Base-by-base conservation (phyloP, 1,140 invertebrate genomes). In the Drosophila parabipectinata region DNA sequence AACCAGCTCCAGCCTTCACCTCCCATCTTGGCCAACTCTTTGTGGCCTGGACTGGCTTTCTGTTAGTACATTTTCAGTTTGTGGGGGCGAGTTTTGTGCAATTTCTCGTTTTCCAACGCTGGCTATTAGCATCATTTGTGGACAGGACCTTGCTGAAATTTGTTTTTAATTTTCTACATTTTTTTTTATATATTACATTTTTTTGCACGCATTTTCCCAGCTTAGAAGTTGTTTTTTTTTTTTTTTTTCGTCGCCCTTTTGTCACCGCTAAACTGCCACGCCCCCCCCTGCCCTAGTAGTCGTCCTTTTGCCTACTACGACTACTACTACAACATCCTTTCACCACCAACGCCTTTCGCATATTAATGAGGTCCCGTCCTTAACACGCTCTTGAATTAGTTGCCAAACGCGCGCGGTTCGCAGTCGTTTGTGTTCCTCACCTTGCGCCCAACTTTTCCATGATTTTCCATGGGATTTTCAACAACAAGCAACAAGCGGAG, bases 351-450 rank as follows among this genome's bases (percentile, higher is more conserved):
- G 51, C 48, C 54, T 53, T 15, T 30, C 53, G 77, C 80, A 79
- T 79, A 84, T 85, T 85, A 84, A 84, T 84, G 80, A 84, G 80
- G 61, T 44, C 32, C 77, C 75, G 80, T 79, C 75, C 74, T 83
- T 84, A 84, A 84, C 80, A 84, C 80, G 80, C 80, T 83, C 78
- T 85, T 84, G 80, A 84, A 84, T 84, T 83, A 83, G 80, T 83
- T 82, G 74, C 56, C 74, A 82, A 60, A 47, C 71, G 71, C 51
- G 71, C 51, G 62, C 51, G 62, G 67, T 37, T 69, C 30, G 39
- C 50, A 21, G 34, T 47, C 61, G 66, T 58, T 52, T 69, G 69
- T 77, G 52, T 57, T 75, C n/a, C 18, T 72, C 66, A 77, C 80
- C 80, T 79, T 60, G 57, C 76, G 47, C 34, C 3, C 62, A 76